These are phyloP conservation scores for Coelogynopora nodosa DNA, from an alignment of 2,888 invertebrate species.

Conservation along the genomic window DNA sequence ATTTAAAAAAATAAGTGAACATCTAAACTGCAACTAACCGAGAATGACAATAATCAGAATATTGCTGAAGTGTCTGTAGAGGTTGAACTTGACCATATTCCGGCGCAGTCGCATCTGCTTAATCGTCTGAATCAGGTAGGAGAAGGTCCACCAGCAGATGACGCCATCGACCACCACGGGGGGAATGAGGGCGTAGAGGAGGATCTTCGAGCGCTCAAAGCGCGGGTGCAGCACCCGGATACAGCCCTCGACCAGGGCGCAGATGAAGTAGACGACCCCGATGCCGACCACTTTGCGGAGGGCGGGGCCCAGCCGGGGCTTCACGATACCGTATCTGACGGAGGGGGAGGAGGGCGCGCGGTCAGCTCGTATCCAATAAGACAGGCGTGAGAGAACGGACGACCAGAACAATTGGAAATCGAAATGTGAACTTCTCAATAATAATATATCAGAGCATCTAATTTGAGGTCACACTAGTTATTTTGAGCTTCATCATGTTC, in stretches of 20 bases:
- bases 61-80: constrained; percentile 90
- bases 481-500: too few species aligned
- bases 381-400: too few species aligned
- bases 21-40: constrained; percentile 53
- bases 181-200: constrained; percentile 77
- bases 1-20: neutral
- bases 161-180: constrained; percentile 72
- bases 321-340: constrained; percentile 43
- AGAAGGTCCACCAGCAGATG: constrained; percentile 82
- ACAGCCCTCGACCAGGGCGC: constrained; percentile 81
- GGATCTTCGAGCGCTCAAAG: constrained; percentile 66
- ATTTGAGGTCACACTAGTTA: too few species aligned
- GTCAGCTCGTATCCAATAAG: too few species aligned
- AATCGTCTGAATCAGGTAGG: constrained; percentile 77
- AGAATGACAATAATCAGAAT: constrained; percentile 83
- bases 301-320: constrained; percentile 79
- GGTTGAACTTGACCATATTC: constrained; percentile 80
- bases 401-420: too few species aligned
- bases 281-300: constrained; percentile 80
- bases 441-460: too few species aligned
- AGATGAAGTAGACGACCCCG: constrained; percentile 76
- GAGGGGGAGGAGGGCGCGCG: too few species aligned
- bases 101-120: constrained; percentile 79
- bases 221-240: constrained; percentile 67
- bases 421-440: too few species aligned